phyloP scores from a whole-genome alignment of 1,140 invertebrate genomes.

The Meloidogyne hapla region DNA sequence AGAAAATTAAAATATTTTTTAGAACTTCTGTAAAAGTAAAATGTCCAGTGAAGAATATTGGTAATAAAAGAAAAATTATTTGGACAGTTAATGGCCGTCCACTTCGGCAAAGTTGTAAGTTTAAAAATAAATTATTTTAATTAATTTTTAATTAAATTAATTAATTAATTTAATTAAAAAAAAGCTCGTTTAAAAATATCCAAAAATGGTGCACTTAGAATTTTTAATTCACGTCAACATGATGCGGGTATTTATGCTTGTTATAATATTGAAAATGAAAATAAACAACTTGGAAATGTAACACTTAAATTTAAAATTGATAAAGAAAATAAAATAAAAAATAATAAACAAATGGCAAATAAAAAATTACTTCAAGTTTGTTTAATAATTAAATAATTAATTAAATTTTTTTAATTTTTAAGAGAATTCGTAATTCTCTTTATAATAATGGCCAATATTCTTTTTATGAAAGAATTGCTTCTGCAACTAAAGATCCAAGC shows the following conservation, averaged over 20 bases:
- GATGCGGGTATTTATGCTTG: slow-evolving; percentile 63
- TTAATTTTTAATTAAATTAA: background rate
- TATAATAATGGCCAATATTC: slow-evolving; percentile 40
- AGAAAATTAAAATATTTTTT: slow-evolving; percentile 28
- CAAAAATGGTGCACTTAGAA: slow-evolving; percentile 59
- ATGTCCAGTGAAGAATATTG: slow-evolving; percentile 51
- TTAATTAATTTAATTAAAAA: background rate
- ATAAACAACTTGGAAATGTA: slow-evolving; percentile 55
- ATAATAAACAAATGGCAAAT: background rate
- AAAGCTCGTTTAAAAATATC: slow-evolving; percentile 61
- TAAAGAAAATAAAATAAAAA: slow-evolving; percentile 21
- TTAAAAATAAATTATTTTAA: slow-evolving; percentile 11
- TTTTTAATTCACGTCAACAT: slow-evolving; percentile 59
- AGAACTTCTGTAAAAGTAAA: slow-evolving; percentile 58
- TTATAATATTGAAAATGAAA: slow-evolving; percentile 43
- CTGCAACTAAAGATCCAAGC: slow-evolving; percentile 32
- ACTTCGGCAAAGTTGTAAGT: slow-evolving; percentile 54
- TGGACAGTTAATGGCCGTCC: slow-evolving; percentile 60
- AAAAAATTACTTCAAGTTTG: slow-evolving; percentile 1
- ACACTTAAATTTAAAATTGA: slow-evolving; percentile 54
- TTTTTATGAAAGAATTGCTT: slow-evolving; percentile 35
- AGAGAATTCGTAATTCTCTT: slow-evolving; percentile 47
- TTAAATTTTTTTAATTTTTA: slow-evolving; percentile 25
- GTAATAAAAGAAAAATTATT: slow-evolving; percentile 50
- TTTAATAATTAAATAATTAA: background rate